phyloP scores from a whole-genome alignment of 2,888 invertebrate genomes.

The Lepeophtheirus nordmannii region DNA sequence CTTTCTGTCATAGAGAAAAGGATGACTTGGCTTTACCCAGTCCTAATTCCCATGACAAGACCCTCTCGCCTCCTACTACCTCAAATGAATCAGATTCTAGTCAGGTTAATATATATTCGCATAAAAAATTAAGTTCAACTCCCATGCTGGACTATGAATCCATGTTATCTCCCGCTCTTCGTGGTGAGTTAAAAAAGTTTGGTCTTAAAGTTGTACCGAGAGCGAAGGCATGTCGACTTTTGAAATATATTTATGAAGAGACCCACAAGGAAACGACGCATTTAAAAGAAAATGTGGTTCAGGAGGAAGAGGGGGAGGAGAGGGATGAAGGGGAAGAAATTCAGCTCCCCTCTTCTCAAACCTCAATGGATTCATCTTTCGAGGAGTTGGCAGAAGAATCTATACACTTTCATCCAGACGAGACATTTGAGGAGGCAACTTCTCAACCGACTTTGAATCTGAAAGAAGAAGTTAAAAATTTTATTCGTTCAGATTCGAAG shows the following conservation, averaged over 20 bases:
- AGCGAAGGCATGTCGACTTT: slow-evolving; percentile 39
- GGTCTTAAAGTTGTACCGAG: slow-evolving; percentile 41
- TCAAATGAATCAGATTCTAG: too few relatives aligned
- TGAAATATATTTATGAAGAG: slow-evolving; percentile 43
- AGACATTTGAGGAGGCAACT: too few relatives aligned
- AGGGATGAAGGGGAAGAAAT: background rate
- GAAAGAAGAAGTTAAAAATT: slow-evolving; percentile 27
- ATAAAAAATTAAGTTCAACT: slow-evolving; percentile 31
- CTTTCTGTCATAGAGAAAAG: too few relatives aligned
- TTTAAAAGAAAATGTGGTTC: slow-evolving; percentile 26
- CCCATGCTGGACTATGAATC: slow-evolving; percentile 40
- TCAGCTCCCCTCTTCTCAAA: background rate
- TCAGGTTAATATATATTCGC: too few relatives aligned
- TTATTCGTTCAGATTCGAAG: slow-evolving; percentile 34
- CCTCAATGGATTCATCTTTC: background rate
- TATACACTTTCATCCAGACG: slow-evolving; percentile 13
- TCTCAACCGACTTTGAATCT: slow-evolving; percentile 27
- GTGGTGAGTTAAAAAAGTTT: slow-evolving; percentile 41
- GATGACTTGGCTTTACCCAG: too few relatives aligned
- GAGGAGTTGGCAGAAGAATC: slow-evolving; percentile 16
- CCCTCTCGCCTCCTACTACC: too few relatives aligned
- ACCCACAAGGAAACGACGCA: slow-evolving; percentile 37
- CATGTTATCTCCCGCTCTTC: slow-evolving; percentile 39
- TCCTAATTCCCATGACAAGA: too few relatives aligned
- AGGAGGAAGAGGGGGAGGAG: background rate